Conservation (phyloP, 2,113 vertebrate species). For the Plestiodon gilberti region DNA sequence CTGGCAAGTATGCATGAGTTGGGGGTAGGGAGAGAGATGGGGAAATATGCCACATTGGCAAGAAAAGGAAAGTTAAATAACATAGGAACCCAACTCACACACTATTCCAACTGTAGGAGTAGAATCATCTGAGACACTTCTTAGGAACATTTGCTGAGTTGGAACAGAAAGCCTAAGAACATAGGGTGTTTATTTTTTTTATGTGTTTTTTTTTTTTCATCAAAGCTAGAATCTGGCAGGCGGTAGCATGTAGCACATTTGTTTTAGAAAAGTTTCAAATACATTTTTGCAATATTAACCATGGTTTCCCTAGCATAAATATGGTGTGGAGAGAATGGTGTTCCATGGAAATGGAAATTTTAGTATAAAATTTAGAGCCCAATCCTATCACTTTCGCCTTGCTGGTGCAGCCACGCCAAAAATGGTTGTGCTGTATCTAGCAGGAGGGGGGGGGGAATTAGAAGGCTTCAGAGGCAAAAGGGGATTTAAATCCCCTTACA, state of each 20-base stretch:
- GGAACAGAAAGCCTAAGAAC: not conserved
- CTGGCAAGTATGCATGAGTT: slow-evolving; percentile 56
- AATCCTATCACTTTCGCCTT: too few species aligned
- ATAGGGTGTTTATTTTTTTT: not conserved
- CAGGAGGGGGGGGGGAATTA: too few species aligned
- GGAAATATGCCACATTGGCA: not conserved
- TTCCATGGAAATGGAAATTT: not conserved
- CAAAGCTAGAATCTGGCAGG: not conserved
- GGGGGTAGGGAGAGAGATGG: not conserved
- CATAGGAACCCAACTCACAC: not conserved
- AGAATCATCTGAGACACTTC: not conserved
- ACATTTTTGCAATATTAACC: not conserved
- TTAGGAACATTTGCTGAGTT: slow-evolving; percentile 14
- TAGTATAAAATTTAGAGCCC: not conserved
- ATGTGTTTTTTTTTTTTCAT: not conserved
- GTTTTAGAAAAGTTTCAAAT: not conserved
- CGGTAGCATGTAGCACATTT: slow-evolving; percentile 12
- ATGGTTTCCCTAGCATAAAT: not conserved
- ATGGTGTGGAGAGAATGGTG: not conserved
- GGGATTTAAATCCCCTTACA: too few species aligned
- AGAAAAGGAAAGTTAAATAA: not conserved
- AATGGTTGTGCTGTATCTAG: too few species aligned
- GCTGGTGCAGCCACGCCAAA: too few species aligned
- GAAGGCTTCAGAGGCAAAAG: too few species aligned
- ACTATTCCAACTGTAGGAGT: not conserved